Evolutionary conservation across 2,888 invertebrate species (phyloP).

Genomic region (Callimorpha dominula): DNA sequence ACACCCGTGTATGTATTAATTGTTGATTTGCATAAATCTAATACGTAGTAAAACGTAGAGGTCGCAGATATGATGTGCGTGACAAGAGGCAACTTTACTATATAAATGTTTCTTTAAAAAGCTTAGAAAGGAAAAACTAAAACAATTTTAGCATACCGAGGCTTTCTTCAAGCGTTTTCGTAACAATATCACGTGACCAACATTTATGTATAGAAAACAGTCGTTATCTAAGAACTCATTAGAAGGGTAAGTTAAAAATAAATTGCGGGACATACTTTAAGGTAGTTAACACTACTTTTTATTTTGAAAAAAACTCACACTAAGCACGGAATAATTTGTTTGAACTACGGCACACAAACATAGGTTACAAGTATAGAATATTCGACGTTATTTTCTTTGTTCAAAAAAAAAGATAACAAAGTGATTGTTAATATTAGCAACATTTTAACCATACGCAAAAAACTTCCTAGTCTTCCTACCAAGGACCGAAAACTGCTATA

Average conservation of each 20-base stretch:
- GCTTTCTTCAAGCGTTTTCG: slow-evolving; percentile 26
- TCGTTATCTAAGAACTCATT: slow-evolving; percentile 2
- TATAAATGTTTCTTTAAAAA: slow-evolving; percentile 44
- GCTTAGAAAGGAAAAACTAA: slow-evolving; percentile 48
- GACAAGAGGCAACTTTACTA: slow-evolving; percentile 46
- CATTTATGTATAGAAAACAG: slow-evolving; percentile 4
- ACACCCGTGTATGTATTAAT: slow-evolving; percentile 45
- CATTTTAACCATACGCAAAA: background rate
- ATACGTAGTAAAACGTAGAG: slow-evolving; percentile 47
- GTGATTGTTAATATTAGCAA: background rate
- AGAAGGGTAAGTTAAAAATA: slow-evolving; percentile 2
- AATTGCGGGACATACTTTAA: background rate
- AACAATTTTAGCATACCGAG: slow-evolving; percentile 18
- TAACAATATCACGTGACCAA: slow-evolving; percentile 19
- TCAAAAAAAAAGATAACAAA: background rate
- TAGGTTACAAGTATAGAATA: background rate
- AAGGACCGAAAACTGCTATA: background rate
- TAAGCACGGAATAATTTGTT: background rate
- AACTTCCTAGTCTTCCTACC: background rate
- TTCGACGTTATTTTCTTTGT: background rate
- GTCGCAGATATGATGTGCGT: slow-evolving; percentile 49
- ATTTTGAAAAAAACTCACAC: background rate
- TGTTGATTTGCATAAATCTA: slow-evolving; percentile 58
- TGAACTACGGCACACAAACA: background rate
- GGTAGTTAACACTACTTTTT: background rate